Base-by-base conservation (phyloP, 2,797 vertebrate species). In the Rhinogobio ventralis region DNA sequence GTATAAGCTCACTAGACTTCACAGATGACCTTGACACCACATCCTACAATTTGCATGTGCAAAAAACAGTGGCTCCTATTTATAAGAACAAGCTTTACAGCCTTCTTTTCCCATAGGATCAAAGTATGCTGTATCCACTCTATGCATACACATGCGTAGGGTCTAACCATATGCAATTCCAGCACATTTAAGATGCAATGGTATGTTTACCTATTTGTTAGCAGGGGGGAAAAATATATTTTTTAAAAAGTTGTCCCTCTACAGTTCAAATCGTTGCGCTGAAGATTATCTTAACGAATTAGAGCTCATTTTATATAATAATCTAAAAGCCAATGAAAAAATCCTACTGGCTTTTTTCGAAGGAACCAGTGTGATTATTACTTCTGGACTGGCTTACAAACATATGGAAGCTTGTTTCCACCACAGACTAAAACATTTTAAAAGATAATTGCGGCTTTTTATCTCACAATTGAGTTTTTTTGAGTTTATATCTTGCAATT, bases 131-230 rank as follows among this genome's bases (percentile, higher is more conserved):
- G 75, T 45, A 64, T 76, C 20, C 62, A 15, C 15, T 39, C 68
- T 86, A 85, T 88, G n/a, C 87, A 88, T 87, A 87, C 86, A 80
- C 82, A 85, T 74, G 55, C 14, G 7, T 30, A 84, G 83, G 53
- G 30, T 66, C 49, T 45, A 82, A 77, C 64, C 74, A 71, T 71
- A 49, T 60, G 72, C 30, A 64, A 42, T 73, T 79, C 76, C 72
- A 77, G 69, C 77, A 55, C 33, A 76, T 87, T 51, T 45, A 60
- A 62, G 72, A 77, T 15, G 42, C 23, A 30, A 49, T 36, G 13
- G 42, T 62, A 9, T 85, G 76, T 80, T 72, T 79, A 36, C 4
- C 5, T 10, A 66, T 77, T 81, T 81, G 64, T 30, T 66, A 45
- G 30, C 36, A 81, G 9, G 55, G 23, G 20, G 39, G 7, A 6